Base-by-base conservation (phyloP, 2,113 vertebrate species). In the Paedocypris sp. region DNA sequence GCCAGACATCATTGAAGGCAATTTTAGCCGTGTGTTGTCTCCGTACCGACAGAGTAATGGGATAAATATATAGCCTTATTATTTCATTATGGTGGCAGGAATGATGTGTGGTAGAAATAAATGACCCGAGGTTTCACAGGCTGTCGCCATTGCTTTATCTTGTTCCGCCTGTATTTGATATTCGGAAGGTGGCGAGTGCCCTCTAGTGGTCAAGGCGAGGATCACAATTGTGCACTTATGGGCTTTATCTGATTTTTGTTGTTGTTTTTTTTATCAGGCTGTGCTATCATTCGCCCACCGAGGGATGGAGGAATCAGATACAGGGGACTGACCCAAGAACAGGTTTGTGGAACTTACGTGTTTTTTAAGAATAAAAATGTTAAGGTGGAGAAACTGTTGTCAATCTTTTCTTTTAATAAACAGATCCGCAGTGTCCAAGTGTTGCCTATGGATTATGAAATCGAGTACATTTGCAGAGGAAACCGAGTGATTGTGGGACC, bases 401-500 rank as follows among this genome's bases (percentile, higher is more conserved):
- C 10, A 66, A n/a, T 31, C 2, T 49, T 19, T 33, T 52, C 6
- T 63, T 4, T 42, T 11, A 33, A 1, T 49, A 10, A 39, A 32
- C 46, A 88, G 86, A 88, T 88, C 68, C 85, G 83, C 60, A 86
- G 77, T 7, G 89, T 93, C 2, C 89, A 88, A 67, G 83, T 90
- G 60, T 82, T 97, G 61, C 93, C 93, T 0, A 86, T 97, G 72
- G 91, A 94, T 81, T 97, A 97, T 48, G 93, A 97, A 82, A 93
- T 96, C 13, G 93, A 97, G 75, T 94, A 92, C 62, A 92, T 97
- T 65, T 97, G 93, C 77, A 80, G 92, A 25, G 89, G 87, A 3
- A 90, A 90, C 74, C 80, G 92, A 2, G 85, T 91, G 68, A 88
- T 96, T 12, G 84, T 91, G 52, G 93, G 93, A 22, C 92, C 93